Conservation (phyloP, 2,797 vertebrate species). For the Knipowitschia caucasica region DNA sequence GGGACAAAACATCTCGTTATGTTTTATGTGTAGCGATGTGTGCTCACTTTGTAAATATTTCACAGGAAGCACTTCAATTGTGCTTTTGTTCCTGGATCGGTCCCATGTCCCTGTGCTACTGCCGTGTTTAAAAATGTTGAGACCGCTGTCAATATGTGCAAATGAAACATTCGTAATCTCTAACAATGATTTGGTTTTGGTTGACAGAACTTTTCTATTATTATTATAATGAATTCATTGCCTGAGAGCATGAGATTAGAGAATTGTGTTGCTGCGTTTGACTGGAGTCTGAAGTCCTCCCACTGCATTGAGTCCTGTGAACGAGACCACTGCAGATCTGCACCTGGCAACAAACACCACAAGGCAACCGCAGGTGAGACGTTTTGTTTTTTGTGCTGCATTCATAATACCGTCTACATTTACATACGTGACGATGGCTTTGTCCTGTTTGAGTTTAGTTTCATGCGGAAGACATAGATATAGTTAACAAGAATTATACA, state of each 20-base stretch:
- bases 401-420: background rate
- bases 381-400: background rate
- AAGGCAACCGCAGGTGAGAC: background rate
- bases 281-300: conserved; percentile 2
- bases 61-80: too few relatives aligned
- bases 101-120: too few relatives aligned
- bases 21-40: background rate
- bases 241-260: conserved; percentile 7
- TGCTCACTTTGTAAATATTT: background rate
- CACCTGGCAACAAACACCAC: background rate
- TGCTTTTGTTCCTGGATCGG: too few relatives aligned
- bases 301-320: conserved; percentile 4
- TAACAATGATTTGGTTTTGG: background rate
- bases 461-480: too few relatives aligned
- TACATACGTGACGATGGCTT: too few relatives aligned
- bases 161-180: background rate
- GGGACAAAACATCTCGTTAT: background rate
- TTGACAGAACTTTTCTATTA: background rate
- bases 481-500: too few relatives aligned
- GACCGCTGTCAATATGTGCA: background rate
- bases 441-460: too few relatives aligned
- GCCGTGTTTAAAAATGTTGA: background rate
- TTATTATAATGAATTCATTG: background rate
- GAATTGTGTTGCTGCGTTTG: background rate
- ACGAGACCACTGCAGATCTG: conserved; percentile 3